phyloP scores from a whole-genome alignment of 1,140 invertebrate genomes.

The Drosophila insularis region DNA sequence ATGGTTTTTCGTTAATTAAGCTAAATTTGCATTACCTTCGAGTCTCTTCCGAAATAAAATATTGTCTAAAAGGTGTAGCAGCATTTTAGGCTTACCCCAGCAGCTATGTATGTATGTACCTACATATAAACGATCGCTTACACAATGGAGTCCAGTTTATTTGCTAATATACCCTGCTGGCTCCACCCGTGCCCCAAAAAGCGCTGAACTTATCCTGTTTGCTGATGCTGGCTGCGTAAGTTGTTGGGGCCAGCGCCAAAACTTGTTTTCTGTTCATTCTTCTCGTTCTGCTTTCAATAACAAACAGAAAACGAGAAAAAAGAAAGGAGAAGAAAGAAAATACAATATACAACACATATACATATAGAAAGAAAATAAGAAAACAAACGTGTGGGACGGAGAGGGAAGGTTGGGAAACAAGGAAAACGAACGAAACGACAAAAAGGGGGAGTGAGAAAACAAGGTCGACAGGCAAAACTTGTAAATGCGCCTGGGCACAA shows the following conservation, averaged over 20 bases:
- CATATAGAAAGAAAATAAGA: conserved; percentile 24
- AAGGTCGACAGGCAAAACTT: conserved; percentile 60
- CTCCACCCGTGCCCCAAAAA: conserved; percentile 8
- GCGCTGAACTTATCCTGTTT: conserved; percentile 22
- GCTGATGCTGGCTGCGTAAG: conserved; percentile 65
- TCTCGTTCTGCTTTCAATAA: conserved; percentile 46
- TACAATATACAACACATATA: not conserved
- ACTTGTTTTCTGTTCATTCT: conserved; percentile 52
- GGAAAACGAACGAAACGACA: not conserved
- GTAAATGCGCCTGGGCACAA: conserved; percentile 75
- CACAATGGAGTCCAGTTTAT: not conserved
- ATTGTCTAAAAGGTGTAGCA: too few species aligned
- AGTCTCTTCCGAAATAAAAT: too few species aligned
- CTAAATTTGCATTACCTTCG: not conserved
- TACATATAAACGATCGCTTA: too few species aligned
- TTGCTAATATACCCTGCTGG: not conserved
- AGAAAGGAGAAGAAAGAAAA: conserved; percentile 10
- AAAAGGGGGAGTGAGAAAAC: conserved; percentile 33
- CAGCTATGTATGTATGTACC: too few species aligned
- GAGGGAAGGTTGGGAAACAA: not conserved
- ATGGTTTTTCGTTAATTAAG: not conserved
- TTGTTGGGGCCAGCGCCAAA: conserved; percentile 43
- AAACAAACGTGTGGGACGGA: not conserved
- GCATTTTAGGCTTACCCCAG: too few species aligned
- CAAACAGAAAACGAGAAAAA: conserved; percentile 20